Evolutionary conservation across 1,140 invertebrate genomes (phyloP), one percentile per base, ranked within the genome.

Genomic region (Brachionus asplanchnoidis): DNA sequence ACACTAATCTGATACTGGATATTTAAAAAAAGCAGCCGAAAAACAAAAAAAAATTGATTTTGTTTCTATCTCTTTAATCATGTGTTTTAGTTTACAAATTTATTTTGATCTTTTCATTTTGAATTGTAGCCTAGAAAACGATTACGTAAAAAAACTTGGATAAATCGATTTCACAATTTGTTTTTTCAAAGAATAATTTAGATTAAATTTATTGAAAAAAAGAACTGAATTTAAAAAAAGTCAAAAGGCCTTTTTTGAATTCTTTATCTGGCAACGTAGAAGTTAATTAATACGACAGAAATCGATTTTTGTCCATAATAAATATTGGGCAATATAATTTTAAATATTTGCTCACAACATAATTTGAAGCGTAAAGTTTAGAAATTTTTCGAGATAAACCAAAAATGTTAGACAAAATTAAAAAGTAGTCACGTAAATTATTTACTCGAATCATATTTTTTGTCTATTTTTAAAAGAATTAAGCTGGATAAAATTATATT

Each of bases 141-240:
- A 73, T 73, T 73, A 73, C 68, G 68, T 73, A 73, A 73, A 73
- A 14, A 14, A 68, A 68, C 65, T 28, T 14, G 14, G 20, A 73
- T 73, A 73, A 73, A 73, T 73, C 68, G 68, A 73, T 73, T 44
- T 73, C 17, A 73, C 5, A n/a, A 42, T 12, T 73, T 73, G 68
- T 73, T 73, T 40, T 73, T 42, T 9, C 32, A 17, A 42, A 17
- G 68, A 42, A 73, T 73, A 40, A 73, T 73, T 46, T 42, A 42
- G 40, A 20, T 40, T 42, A 42, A 40, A 36, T 42, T 40, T 17
- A 36, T 42, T 40, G 3, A 6, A 32, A 28, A 28, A 68, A 68
- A 32, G 32, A 14, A 68, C 12, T 32, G 7, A 40, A 60, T 23
- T 60, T 60, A 1, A 8, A 60, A 36, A 60, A 60, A 60, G 5